Conservation (phyloP, 2,888 invertebrate genomes). For the Macrophya alboannulata region DNA sequence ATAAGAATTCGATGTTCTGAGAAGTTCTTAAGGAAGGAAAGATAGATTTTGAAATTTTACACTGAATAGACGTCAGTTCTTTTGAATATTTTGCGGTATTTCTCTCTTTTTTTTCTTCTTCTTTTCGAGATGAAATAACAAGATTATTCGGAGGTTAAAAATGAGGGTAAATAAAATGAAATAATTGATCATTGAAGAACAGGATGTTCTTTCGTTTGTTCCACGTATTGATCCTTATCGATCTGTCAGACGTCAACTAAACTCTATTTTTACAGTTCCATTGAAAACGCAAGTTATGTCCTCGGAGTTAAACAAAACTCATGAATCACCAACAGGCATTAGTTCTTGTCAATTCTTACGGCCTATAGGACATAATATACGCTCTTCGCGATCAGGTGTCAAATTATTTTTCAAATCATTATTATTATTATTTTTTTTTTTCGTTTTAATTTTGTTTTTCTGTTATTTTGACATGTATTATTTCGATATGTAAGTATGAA, state of each 20-base stretch:
- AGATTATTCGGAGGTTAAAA: conserved; percentile 2
- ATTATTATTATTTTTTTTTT: too few species aligned
- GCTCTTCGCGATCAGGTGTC: conserved; percentile 10
- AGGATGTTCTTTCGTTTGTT: neutral
- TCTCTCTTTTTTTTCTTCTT: neutral
- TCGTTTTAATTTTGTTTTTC: neutral
- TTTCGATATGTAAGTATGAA: neutral
- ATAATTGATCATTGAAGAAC: neutral
- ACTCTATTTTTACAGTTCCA: conserved; percentile 43
- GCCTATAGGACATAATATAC: neutral
- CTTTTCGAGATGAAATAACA: neutral
- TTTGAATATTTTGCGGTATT: neutral
- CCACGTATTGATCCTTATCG: neutral
- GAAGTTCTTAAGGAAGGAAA: neutral
- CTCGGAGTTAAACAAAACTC: conserved; percentile 27
- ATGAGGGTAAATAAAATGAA: neutral
- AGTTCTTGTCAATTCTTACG: conserved; percentile 19
- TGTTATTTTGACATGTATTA: neutral
- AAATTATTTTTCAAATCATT: conserved; percentile 5
- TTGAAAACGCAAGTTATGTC: conserved; percentile 34
- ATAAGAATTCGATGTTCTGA: too few species aligned
- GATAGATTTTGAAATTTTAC: neutral
- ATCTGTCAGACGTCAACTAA: neutral
- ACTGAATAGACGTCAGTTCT: neutral
- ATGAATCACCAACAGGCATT: conserved; percentile 44